Base-by-base conservation (phyloP, 2,888 invertebrate genomes). In the Plebejus melissa region DNA sequence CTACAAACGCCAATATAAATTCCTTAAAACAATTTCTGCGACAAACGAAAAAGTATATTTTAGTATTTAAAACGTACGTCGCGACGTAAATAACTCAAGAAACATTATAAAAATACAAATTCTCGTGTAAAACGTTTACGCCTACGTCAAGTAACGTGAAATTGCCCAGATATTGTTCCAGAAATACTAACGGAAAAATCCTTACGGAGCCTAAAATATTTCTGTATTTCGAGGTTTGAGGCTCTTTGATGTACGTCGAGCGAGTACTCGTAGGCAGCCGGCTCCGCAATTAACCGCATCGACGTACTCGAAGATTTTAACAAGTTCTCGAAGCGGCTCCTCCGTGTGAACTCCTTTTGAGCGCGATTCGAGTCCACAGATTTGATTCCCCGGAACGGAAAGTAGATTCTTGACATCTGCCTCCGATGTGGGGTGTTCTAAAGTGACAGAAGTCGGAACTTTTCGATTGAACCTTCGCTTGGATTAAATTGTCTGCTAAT, bases 221-320 rank as follows among this genome's bases (percentile, higher is more conserved):
- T 75, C 77, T 77, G 72, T 71, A 77, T 60, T 58, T 74, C 71
- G 76, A 76, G 58, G 71, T 57, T 70, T 69, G 76, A 76, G 58
- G 69, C 80, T 82, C 88, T 90, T 90, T 90, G 90, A 90, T 86
- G 84, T 80, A 75, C 82, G 88, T 86, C 87, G 88, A 90, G 90
- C 87, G 88, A 87, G 85, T 82, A 77, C 88, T 89, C 80, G 81
- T 83, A 82, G 54, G 54, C 54, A 54, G 16, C 77, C 80, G 80
- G 85, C 82, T 80, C 84, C 84, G 83, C 85, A 86, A 88, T 88
- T 88, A 88, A 87, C 83, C 82, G 82, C 83, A 85, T 83, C 85
- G 85, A 83, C 85, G 83, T 84, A 82, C 83, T 85, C 84, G 86
- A 86, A 87, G 85, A 83, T 83, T 82, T 82, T 76, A 81, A 83